Conservation (phyloP, 1,140 invertebrate genomes). For the Grapholita molesta region DNA sequence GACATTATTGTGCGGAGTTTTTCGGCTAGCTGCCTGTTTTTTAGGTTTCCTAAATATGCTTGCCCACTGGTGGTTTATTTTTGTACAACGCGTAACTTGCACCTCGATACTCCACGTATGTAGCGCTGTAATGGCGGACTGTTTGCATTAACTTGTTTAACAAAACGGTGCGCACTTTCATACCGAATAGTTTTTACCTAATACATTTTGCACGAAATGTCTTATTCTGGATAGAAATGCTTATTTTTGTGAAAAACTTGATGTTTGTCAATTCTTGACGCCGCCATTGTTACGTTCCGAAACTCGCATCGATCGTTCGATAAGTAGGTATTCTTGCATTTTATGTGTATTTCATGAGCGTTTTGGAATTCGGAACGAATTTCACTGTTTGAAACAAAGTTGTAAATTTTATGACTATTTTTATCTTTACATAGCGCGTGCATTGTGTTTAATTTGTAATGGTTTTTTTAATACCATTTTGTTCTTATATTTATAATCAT, state of each 20-base stretch:
- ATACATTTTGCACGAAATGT: constrained; percentile 38
- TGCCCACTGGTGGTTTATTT: constrained; percentile 68
- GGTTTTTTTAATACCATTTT: background rate
- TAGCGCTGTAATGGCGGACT: constrained; percentile 45
- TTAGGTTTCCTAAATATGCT: constrained; percentile 37
- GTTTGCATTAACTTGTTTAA: constrained; percentile 26
- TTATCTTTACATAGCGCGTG: background rate
- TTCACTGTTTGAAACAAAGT: constrained; percentile 3
- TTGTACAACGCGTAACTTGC: constrained; percentile 50
- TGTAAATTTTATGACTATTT: background rate
- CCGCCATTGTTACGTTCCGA: constrained; percentile 16
- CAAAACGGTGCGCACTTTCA: constrained; percentile 39
- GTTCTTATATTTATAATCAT: background rate
- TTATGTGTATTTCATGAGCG: background rate
- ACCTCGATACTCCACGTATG: constrained; percentile 48
- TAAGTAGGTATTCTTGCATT: constrained; percentile 11
- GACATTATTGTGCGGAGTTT: constrained; percentile 37
- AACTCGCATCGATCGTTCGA: constrained; percentile 12
- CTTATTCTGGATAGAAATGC: background rate
- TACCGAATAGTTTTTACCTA: constrained; percentile 46
- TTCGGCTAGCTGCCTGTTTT: constrained; percentile 34
- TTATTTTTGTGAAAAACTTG: background rate
- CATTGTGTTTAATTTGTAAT: no score
- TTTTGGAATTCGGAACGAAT: background rate
- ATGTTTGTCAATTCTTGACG: constrained; percentile 35